Evolutionary conservation across 2,797 vertebrate genomes (phyloP).

Genomic region (Echeneis naucrates): DNA sequence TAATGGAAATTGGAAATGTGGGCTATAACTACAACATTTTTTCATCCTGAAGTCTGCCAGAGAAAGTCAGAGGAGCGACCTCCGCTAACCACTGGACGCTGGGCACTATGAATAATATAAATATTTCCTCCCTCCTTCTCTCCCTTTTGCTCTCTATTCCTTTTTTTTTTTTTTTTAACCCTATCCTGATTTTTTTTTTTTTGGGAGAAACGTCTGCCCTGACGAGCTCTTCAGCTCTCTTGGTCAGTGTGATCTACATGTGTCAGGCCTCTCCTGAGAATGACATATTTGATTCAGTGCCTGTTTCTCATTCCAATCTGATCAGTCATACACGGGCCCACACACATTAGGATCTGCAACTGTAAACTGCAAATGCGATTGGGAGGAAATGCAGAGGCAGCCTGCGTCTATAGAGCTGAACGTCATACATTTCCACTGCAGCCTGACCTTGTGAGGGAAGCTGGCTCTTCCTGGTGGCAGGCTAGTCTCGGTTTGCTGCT

Average conservation of each 20-base stretch:
- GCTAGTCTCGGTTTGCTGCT: constrained; percentile 60
- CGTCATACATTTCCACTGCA: constrained; percentile 66
- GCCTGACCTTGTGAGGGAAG: constrained; percentile 76
- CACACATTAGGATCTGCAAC: constrained; percentile 41
- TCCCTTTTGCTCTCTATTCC: constrained; percentile 2
- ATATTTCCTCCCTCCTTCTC: constrained; percentile 5
- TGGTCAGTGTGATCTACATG: constrained; percentile 57
- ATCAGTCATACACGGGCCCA: constrained; percentile 53
- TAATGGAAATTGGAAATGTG: background rate
- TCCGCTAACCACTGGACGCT: background rate
- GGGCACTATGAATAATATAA: constrained; percentile 19
- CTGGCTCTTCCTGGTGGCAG: constrained; percentile 79
- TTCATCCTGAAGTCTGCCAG: background rate
- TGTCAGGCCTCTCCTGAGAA: constrained; percentile 53
- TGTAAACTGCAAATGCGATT: constrained; percentile 24
- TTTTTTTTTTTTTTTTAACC: constrained; percentile 24
- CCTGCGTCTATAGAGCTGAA: constrained; percentile 40
- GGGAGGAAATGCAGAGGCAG: constrained; percentile 63
- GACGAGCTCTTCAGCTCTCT: constrained; percentile 24
- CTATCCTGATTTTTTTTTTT: constrained; percentile 49
- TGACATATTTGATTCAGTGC: constrained; percentile 71
- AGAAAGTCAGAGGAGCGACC: constrained; percentile 5
- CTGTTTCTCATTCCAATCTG: constrained; percentile 69
- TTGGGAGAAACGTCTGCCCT: constrained; percentile 26
- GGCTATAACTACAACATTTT: background rate